Evolutionary conservation across 2,113 vertebrate genomes (phyloP).

Genomic region (Mustelus asterias): DNA sequence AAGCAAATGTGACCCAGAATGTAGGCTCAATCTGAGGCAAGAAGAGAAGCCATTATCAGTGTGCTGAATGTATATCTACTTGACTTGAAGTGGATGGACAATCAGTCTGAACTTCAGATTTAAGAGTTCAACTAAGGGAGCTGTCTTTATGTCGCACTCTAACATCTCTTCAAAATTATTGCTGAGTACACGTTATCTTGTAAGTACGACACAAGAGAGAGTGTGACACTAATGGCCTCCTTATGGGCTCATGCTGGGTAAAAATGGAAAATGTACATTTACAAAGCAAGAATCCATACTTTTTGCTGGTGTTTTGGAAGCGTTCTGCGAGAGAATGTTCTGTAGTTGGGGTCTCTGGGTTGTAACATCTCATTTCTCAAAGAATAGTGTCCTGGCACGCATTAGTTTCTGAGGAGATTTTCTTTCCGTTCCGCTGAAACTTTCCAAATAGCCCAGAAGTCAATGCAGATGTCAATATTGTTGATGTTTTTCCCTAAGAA

Average conservation of each 20-base stretch:
- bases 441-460: constrained; percentile 13
- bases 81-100: background rate
- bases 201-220: background rate
- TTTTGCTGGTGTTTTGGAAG: background rate
- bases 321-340: background rate
- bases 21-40: background rate
- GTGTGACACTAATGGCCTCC: background rate
- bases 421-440: background rate
- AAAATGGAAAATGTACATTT: background rate
- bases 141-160: background rate
- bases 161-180: background rate
- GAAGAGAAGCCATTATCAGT: background rate
- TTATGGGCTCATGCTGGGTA: background rate
- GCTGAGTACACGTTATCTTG: background rate
- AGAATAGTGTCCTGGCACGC: background rate
- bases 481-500: constrained; percentile 7
- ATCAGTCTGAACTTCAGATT: background rate
- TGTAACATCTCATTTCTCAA: background rate
- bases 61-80: background rate
- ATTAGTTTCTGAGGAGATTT: background rate
- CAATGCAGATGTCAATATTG: constrained; percentile 23
- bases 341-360: background rate
- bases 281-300: background rate
- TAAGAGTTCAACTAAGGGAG: background rate
- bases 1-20: background rate